Conservation (phyloP, 2,797 vertebrate genomes). For the Adelosebastes latens region DNA sequence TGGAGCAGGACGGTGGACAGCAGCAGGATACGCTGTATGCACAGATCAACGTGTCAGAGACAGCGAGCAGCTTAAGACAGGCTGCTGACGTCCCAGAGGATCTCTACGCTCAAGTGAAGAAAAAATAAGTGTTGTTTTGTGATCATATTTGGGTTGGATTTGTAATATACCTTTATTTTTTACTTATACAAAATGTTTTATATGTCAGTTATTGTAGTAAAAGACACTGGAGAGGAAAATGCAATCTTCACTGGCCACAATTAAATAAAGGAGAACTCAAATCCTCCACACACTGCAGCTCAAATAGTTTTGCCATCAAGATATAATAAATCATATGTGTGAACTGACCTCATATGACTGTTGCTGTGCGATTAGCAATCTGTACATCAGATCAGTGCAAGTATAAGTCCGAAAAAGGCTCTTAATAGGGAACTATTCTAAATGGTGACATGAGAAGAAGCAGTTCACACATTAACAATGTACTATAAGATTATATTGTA, state of each 20-base stretch:
- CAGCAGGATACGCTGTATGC: constrained; percentile 5
- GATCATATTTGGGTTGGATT: background rate
- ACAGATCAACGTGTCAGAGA: too few species aligned
- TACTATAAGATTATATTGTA: background rate
- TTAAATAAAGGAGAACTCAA: background rate
- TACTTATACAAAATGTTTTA: background rate
- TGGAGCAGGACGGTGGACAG: background rate
- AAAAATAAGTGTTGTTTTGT: background rate
- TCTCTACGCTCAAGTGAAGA: constrained; percentile 37
- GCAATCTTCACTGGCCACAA: too few species aligned
- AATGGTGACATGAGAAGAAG: background rate
- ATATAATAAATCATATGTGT: background rate
- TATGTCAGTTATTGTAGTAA: background rate
- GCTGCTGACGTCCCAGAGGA: background rate
- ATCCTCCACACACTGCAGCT: background rate
- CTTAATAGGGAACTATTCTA: background rate
- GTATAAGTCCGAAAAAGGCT: background rate
- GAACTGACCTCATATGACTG: background rate
- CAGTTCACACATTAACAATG: background rate
- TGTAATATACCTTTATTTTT: background rate
- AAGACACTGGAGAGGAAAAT: background rate
- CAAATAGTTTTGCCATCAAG: too few species aligned
- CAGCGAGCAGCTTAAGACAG: background rate
- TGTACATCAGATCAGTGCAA: background rate
- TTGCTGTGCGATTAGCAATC: background rate